phyloP scores from a whole-genome alignment of 2,888 invertebrate species.

The Drosophila subsilvestris region DNA sequence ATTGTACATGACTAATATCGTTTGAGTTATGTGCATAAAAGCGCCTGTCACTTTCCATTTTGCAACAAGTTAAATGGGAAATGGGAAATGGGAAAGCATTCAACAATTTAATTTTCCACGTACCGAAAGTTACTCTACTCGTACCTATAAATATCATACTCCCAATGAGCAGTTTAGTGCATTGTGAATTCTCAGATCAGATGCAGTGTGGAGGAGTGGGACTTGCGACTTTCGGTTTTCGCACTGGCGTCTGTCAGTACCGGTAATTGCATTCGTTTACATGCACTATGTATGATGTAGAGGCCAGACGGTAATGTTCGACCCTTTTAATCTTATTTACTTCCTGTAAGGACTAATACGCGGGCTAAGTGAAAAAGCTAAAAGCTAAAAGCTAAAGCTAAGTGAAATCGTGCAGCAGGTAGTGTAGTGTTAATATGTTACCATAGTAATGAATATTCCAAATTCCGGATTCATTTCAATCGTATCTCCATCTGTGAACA shows the following conservation, averaged over 20 bases:
- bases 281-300: neutral
- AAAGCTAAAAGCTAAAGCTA: no score
- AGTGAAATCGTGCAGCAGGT: neutral
- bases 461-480: constrained; percentile 97
- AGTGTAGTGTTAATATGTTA: constrained; percentile 82
- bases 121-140: constrained; percentile 3
- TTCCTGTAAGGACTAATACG: neutral
- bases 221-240: no score
- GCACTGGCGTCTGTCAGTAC: no score
- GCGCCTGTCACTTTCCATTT: constrained; percentile 46
- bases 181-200: neutral
- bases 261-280: no score
- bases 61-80: constrained; percentile 25
- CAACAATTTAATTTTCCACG: constrained; percentile 6
- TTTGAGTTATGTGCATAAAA: constrained; percentile 38
- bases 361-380: neutral
- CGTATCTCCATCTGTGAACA: constrained; percentile 97
- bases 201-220: no score
- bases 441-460: constrained; percentile 99
- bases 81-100: no score
- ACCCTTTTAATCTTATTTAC: neutral
- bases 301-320: neutral
- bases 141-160: neutral
- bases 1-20: constrained; percentile 76
- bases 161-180: neutral